Conservation (phyloP, 1,140 invertebrate species). For the Alviniconcha marisindica region DNA sequence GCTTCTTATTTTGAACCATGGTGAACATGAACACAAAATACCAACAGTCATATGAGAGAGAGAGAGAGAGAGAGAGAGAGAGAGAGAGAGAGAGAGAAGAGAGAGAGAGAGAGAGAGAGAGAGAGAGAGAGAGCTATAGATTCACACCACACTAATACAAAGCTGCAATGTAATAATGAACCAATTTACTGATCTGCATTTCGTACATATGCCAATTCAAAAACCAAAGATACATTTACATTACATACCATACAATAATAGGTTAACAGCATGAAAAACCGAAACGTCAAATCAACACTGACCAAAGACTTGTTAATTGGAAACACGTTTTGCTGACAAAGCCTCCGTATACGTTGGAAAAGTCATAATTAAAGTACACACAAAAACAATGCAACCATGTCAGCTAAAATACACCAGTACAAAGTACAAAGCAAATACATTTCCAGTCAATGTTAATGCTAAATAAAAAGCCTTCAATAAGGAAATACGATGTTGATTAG, state of each 20-base stretch:
- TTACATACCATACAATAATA: slow-evolving; percentile 31
- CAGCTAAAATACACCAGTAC: slow-evolving; percentile 34
- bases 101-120: not conserved
- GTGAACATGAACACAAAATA: not conserved
- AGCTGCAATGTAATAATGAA: not conserved
- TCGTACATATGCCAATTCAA: slow-evolving; percentile 33
- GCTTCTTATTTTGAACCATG: not conserved
- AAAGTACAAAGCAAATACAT: slow-evolving; percentile 37
- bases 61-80: not conserved
- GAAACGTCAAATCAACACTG: slow-evolving; percentile 33
- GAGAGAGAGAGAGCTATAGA: not conserved
- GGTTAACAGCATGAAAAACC: slow-evolving; percentile 14
- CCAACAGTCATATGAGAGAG: not conserved
- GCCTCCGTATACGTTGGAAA: slow-evolving; percentile 30
- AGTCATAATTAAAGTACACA: slow-evolving; percentile 33
- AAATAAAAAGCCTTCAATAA: slow-evolving; percentile 15
- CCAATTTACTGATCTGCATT: slow-evolving; percentile 40
- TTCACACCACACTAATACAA: not conserved
- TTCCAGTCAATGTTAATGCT: slow-evolving; percentile 25
- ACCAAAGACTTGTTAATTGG: slow-evolving; percentile 28
- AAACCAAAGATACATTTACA: slow-evolving; percentile 37
- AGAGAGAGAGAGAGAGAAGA: not conserved
- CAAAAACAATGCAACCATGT: slow-evolving; percentile 28
- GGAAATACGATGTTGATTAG: slow-evolving; percentile 22
- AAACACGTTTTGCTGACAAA: slow-evolving; percentile 26